Base-by-base conservation (phyloP, 2,888 invertebrate genomes). In the Philhelius pedissequus region DNA sequence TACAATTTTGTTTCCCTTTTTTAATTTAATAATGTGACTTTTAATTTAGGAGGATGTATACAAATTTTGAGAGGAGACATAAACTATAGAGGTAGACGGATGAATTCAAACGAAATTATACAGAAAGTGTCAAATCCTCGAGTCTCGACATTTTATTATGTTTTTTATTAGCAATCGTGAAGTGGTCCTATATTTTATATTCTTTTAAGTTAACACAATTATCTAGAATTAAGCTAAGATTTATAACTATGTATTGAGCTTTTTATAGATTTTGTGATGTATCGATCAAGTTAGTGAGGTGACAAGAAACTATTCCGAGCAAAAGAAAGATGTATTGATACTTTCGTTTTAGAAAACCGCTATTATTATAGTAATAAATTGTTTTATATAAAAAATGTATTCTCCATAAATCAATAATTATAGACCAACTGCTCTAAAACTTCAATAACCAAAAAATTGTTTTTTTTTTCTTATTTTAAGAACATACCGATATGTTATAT, bases 11-110 rank as follows among this genome's bases (percentile, higher is more conserved):
- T 22, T 27, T 15, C 18, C 4, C n/a, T n/a, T 60, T 27, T 11
- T 43, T 43, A 58, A 58, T 58, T 58, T 58, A 9, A n/a, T n/a
- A n/a, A 58, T 43, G 62, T 62, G 62, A 27, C 9, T 62, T 62
- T 62, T 62, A 43, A 62, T 62, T 40, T 43, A 58, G 8, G 13
- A 43, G 27, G 27, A 43, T 43, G 27, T 62, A 8, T 13, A 62
- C 11, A 11, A 7, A 7, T 40, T 27, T 27, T 27, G 13, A 62
- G 15, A 30, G 27, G 27, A 18, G 40, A 11, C 11, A 20, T 60
- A 15, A 25, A 15, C n/a, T n/a, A n/a, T n/a, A 43, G 25, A 4
- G 1, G 1, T 11, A 11, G 20, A 13, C 25, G n/a, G 7, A 48
- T 22, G 8, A 20, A 5, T 7, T 48, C 13, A 6, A 2, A 18